Base-by-base conservation (phyloP, 1,140 invertebrate genomes). In the Leptoteleia sp. region DNA sequence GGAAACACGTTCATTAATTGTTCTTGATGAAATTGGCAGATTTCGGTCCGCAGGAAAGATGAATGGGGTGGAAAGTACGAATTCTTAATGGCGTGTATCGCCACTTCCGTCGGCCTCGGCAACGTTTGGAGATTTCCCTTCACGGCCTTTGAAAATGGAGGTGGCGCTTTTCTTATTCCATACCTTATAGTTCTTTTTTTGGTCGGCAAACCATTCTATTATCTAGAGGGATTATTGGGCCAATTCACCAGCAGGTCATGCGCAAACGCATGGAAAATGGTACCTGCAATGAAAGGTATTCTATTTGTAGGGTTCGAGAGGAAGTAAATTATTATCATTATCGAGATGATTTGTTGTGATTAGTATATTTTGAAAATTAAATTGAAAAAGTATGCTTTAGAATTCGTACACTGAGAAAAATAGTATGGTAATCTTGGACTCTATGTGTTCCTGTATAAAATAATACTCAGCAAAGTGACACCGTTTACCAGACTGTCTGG, bases 61-160 rank as follows among this genome's bases (percentile, higher is more conserved):
- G 93, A 93, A 88, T 97, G 96, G 96, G 92, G 92, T 11, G 95
- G 94, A 65, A 93, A 94, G 75, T 87, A 96, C 1, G 95, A 97
- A 83, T 97, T 97, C 85, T 88, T 97, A 1, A 93, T 97, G 90
- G 96, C 95, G 1, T 96, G 95, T 83, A 94, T 97, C 52, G 94
- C 95, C 12, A 93, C 96, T 29, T 96, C 96, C 4, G 95, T 97
- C 1, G 96, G 96, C 0, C 90, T 97, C 1, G 96, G 96, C 29
- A 96, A 96, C 83, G 93, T 96, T 9, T 96, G 95, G 95, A 87
- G 96, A 29, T 97, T 97, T 90, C 96, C 96, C 0, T 97, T 96
- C 82, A 92, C 94, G 1, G 95, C 95, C 0, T 94, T 95, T 81
- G 92, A 94, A 59, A 96, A 96, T 82, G 95, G 95, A 3, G 95